Conservation (phyloP, 1,140 invertebrate species). For the Popillia japonica region DNA sequence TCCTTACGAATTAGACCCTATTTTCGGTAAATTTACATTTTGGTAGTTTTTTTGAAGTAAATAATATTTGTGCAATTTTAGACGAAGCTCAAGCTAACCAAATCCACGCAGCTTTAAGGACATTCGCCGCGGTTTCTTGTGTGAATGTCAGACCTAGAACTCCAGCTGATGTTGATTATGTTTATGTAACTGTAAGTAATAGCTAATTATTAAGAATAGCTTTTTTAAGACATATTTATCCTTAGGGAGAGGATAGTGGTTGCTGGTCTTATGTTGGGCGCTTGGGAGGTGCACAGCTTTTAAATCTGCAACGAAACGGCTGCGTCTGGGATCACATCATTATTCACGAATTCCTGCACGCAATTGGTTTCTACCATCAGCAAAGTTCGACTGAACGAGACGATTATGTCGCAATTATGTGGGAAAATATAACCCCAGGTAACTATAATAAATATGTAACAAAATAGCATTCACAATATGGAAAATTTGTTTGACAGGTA, state of each 20-base stretch:
- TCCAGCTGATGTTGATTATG: conserved; percentile 70
- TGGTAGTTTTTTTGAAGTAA: background rate
- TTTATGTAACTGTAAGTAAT: conserved; percentile 55
- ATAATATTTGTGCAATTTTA: conserved; percentile 19
- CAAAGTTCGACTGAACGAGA: conserved; percentile 41
- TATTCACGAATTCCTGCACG: conserved; percentile 40
- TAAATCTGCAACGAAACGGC: conserved; percentile 43
- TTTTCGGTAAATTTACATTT: conserved; percentile 31
- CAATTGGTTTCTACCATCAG: conserved; percentile 40
- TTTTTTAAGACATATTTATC: background rate
- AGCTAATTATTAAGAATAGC: too few relatives aligned
- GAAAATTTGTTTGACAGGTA: conserved; percentile 59
- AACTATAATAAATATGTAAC: background rate
- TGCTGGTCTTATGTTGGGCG: conserved; percentile 45
- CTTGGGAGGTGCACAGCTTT: conserved; percentile 32
- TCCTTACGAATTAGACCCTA: conserved; percentile 53
- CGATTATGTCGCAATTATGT: conserved; percentile 39
- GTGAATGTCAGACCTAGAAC: conserved; percentile 60
- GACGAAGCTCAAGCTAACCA: conserved; percentile 6
- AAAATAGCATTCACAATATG: conserved; percentile 59
- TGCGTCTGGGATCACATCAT: conserved; percentile 39
- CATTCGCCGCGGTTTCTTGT: conserved; percentile 35
- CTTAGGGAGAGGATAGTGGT: conserved; percentile 33
- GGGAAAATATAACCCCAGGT: background rate
- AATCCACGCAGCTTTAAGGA: conserved; percentile 35